These are phyloP conservation scores for Zeus faber DNA, from an alignment of 2,113 vertebrate genomes.

Conservation along the genomic window DNA sequence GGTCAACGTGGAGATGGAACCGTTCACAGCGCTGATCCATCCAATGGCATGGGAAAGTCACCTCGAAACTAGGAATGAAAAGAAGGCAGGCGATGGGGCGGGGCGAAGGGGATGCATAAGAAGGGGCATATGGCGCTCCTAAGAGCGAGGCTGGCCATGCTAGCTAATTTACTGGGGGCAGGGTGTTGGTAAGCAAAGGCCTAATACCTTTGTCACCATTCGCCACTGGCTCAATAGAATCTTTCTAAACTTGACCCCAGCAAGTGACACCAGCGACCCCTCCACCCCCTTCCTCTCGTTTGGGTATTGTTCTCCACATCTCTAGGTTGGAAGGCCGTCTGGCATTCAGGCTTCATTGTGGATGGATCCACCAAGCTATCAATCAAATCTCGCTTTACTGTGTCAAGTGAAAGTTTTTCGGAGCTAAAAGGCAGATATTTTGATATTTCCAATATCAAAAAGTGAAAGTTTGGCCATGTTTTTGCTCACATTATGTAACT, in stretches of 20 bases:
- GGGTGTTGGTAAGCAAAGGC: constrained; percentile 55
- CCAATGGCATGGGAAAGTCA: constrained; percentile 82
- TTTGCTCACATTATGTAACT: too few species aligned
- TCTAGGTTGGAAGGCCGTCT: too few species aligned
- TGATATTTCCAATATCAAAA: too few species aligned
- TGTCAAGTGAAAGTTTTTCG: too few species aligned
- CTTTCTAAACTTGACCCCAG: constrained; percentile 62
- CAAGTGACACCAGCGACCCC: constrained; percentile 22
- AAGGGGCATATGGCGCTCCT: constrained; percentile 73
- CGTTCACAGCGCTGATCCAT: constrained; percentile 38
- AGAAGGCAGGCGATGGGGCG: constrained; percentile 39
- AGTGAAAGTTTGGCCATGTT: too few species aligned
- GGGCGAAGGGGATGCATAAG: constrained; percentile 53
- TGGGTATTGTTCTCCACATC: constrained; percentile 44
- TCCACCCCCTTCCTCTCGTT: too few species aligned
- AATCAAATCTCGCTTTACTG: too few species aligned
- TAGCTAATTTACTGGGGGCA: constrained; percentile 51
- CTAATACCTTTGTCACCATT: constrained; percentile 66
- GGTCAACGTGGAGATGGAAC: constrained; percentile 58
- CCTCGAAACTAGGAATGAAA: constrained; percentile 67
- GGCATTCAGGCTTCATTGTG: too few species aligned
- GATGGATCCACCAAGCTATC: too few species aligned
- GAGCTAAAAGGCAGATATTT: too few species aligned
- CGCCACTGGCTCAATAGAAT: constrained; percentile 50
- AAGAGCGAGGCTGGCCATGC: constrained; percentile 33